Evolutionary conservation across 2,888 invertebrate species (phyloP), one percentile per base, ranked within the genome.

Genomic region (Glyphotaelius pellucidus): DNA sequence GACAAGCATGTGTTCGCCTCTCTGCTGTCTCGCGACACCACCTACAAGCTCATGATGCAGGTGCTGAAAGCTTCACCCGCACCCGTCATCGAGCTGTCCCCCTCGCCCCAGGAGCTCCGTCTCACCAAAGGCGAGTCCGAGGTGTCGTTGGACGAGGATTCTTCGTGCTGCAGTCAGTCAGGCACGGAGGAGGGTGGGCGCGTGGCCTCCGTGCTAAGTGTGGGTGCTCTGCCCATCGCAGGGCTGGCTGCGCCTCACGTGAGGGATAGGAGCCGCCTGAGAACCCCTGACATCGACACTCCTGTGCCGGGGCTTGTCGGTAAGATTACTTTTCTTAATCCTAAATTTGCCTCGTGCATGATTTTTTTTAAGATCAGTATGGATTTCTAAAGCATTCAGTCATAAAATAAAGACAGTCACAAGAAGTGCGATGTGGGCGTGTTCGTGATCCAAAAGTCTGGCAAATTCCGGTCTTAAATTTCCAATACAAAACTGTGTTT

Each of bases 1-100:
- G 98, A 98, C 94, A 97, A 98, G 89, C 98, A 98, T 94, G 98
- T 98, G 89, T 99, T 99, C 95, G 98, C 98, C 87, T 98, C 98
- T 93, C 97, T 99, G 93, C 97, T 99, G 94, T 98, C 98, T 52
- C 96, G 99, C 86, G 99, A 99, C 95, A 97, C 97, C 93, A 98
- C 99, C 0, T 98, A 98, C 95, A 97, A 98, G 94, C 97, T 98
- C 93, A 98, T 99, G 98, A 97, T 97, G 94, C 98, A 97, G 94
- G 98, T 99, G 42, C 99, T 98, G 97, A 97, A 97, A 94, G 97
- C 97, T 9, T 97, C 97, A 0, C 95, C 96, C 90, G 95, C 94
- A 94, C 91, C 94, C 94, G 86, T 93, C 94, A 95, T 95, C 0
- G 96, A 96, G 11, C 95, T 95, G 1, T 94, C 93, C 52, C 94